Base-by-base conservation (phyloP, 2,888 invertebrate genomes). In the Drosophila mercatorum region DNA sequence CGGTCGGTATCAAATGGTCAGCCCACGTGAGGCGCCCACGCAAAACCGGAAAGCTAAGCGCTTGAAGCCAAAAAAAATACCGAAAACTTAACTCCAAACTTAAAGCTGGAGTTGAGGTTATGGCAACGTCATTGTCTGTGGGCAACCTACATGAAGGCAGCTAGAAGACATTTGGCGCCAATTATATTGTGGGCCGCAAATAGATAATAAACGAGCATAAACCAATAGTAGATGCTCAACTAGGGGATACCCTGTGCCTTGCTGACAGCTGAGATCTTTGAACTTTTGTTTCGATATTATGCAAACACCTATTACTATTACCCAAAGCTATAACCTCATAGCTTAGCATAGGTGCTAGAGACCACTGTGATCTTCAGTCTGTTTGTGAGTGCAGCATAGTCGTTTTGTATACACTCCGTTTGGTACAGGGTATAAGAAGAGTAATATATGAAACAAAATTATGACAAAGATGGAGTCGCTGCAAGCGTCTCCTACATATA, bases 81-180 rank as follows among this genome's bases (percentile, higher is more conserved):
- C 56, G 49, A 64, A 72, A 56, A 60, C 36, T 44, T 51, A 63
- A 58, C 59, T 14, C 46, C 8, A 43, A 61, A 55, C 46, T 58
- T 62, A 34, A 46, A 41, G 38, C 40, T 53, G 46, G 43, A 40
- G 64, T 68, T 49, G 70, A 61, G 53, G 64, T 62, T 65, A 78
- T 66, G 47, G 52, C 52, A 72, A 12, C 56, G 56, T 56, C 66
- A 57, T 73, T 68, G 68, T 67, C 43, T 56, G 14, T 49, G 57
- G 31, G 56, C 58, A 57, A 41, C 68, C 72, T 55, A 73, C 74
- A 67, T 26, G 51, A 11, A 43, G 43, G 38, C 26, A 62, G 53
- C 67, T 52, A 58, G 61, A 59, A 75, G 76, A 72, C 66, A 63
- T 62, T 79, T 70, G 78, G 77, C 81, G 77, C 80, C 79, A 80